These are phyloP conservation scores for Hippocampus abdominalis DNA, from an alignment of 2,113 vertebrate genomes.

Conservation along the genomic window DNA sequence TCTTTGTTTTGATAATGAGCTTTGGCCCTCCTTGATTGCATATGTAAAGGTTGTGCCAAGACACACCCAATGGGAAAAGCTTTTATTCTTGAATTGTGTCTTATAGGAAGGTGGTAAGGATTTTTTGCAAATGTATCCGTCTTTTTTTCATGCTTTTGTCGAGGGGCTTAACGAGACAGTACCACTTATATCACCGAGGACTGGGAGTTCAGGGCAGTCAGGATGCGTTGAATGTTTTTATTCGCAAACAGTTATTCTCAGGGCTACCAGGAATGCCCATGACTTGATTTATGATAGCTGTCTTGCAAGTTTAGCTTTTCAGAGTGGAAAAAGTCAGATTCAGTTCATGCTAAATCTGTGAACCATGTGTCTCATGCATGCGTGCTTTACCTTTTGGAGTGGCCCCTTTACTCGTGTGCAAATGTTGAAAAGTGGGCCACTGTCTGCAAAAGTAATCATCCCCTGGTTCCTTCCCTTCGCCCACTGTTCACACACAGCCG, in stretches of 20 bases:
- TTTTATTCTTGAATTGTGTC: slow-evolving; percentile 29
- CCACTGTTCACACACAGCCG: slow-evolving; percentile 33
- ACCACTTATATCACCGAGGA: neutral
- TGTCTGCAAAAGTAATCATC: slow-evolving; percentile 66
- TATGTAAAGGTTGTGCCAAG: slow-evolving; percentile 35
- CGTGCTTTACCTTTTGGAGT: slow-evolving; percentile 21
- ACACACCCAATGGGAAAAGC: slow-evolving; percentile 28
- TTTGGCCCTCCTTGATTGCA: slow-evolving; percentile 25
- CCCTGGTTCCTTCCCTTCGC: slow-evolving; percentile 17
- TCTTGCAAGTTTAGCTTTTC: slow-evolving; percentile 1
- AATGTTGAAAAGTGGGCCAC: slow-evolving; percentile 38
- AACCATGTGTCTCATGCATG: slow-evolving; percentile 47
- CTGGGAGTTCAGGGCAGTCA: neutral
- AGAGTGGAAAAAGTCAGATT: slow-evolving; percentile 1
- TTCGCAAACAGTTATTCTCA: neutral
- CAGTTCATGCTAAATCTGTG: slow-evolving; percentile 15
- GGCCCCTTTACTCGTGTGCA: slow-evolving; percentile 30
- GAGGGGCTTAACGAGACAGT: slow-evolving; percentile 27
- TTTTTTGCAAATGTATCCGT: slow-evolving; percentile 10
- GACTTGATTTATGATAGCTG: neutral
- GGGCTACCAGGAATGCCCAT: neutral
- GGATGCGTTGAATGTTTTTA: slow-evolving; percentile 5
- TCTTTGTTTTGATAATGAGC: slow-evolving; percentile 14
- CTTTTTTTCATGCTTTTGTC: neutral
- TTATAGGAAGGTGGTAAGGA: slow-evolving; percentile 19